A percentile compares a stretch with the other conserved stretches of the same genome.
Evolutionary conservation across 2,888 invertebrate genomes (phyloP).

Genomic region (Tillus elongatus): DNA sequence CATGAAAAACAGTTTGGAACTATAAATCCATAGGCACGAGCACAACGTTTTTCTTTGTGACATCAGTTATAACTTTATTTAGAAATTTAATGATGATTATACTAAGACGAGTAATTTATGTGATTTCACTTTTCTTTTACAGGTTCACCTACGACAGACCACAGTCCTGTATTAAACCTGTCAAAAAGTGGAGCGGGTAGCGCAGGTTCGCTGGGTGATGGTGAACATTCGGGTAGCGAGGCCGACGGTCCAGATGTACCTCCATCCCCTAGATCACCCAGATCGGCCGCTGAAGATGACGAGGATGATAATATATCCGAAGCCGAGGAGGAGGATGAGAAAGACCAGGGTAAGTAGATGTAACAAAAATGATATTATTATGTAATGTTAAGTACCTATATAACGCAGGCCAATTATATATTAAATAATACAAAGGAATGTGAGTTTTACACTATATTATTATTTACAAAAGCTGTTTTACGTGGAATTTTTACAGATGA

Average conservation of each 20-base stretch:
- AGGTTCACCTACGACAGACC: slow-evolving; percentile 68
- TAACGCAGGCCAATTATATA: slow-evolving; percentile 12
- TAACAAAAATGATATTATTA: slow-evolving; percentile 29
- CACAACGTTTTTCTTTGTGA: too few relatives aligned
- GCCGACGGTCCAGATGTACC: slow-evolving; percentile 52
- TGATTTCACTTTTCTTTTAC: slow-evolving; percentile 30
- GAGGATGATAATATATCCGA: slow-evolving; percentile 84
- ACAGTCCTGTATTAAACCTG: slow-evolving; percentile 86
- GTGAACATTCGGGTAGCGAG: slow-evolving; percentile 56
- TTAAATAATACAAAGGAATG: slow-evolving; percentile 18
- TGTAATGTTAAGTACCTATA: slow-evolving; percentile 20
- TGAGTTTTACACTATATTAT: too few relatives aligned
- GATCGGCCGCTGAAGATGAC: slow-evolving; percentile 64
- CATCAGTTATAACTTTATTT: too few relatives aligned
- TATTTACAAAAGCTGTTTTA: too few relatives aligned
- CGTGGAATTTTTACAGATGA: too few relatives aligned
- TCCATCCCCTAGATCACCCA: slow-evolving; percentile 50
- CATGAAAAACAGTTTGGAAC: too few relatives aligned
- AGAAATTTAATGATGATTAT: too few relatives aligned
- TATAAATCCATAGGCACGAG: too few relatives aligned
- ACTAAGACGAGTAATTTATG: too few relatives aligned
- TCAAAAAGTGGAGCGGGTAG: slow-evolving; percentile 83
- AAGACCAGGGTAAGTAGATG: slow-evolving; percentile 65
- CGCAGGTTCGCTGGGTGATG: slow-evolving; percentile 52
- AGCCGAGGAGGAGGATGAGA: slow-evolving; percentile 75